A percentile compares a stretch with the other conserved stretches of the same genome.
These are phyloP conservation scores for Dascyllus trimaculatus DNA, from an alignment of 2,113 vertebrate species.

Conservation along the genomic window DNA sequence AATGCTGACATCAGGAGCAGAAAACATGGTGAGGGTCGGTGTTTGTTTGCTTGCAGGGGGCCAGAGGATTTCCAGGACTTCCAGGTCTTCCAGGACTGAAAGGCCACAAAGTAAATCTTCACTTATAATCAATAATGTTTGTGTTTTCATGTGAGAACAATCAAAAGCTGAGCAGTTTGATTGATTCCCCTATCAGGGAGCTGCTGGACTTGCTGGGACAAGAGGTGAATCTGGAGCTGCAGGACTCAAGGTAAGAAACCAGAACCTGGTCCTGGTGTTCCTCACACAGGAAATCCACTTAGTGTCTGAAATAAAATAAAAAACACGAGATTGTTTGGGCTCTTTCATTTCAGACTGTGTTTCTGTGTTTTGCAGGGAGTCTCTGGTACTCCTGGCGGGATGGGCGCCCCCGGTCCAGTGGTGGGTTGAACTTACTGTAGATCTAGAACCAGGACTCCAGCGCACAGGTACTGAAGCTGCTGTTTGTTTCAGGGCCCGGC, in stretches of 20 bases:
- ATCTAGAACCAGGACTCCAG: background rate
- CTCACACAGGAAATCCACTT: too few species aligned
- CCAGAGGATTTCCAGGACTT: constrained; percentile 95
- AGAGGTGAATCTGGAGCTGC: constrained; percentile 92
- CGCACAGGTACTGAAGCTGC: background rate
- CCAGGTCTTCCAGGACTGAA: constrained; percentile 94
- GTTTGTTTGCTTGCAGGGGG: constrained; percentile 65
- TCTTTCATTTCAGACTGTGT: too few species aligned
- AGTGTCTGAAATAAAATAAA: too few species aligned
- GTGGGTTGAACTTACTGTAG: constrained; percentile 77
- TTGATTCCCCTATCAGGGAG: constrained; percentile 84
- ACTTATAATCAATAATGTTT: background rate
- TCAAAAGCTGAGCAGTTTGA: background rate
- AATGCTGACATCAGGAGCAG: too few species aligned
- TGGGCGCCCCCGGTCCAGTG: constrained; percentile 90
- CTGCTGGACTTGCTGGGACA: constrained; percentile 85
- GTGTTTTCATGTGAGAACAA: background rate
- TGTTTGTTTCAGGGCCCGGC: constrained; percentile 87
- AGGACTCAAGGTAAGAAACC: constrained; percentile 89
- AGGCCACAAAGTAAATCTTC: constrained; percentile 88
- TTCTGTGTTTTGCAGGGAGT: constrained; percentile 85
- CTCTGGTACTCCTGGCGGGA: constrained; percentile 89
- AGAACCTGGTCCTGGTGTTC: background rate
- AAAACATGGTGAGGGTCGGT: accelerated
- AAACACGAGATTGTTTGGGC: too few species aligned